Evolutionary conservation across 2,113 vertebrate genomes (phyloP).

Genomic region (Garra rufa): DNA sequence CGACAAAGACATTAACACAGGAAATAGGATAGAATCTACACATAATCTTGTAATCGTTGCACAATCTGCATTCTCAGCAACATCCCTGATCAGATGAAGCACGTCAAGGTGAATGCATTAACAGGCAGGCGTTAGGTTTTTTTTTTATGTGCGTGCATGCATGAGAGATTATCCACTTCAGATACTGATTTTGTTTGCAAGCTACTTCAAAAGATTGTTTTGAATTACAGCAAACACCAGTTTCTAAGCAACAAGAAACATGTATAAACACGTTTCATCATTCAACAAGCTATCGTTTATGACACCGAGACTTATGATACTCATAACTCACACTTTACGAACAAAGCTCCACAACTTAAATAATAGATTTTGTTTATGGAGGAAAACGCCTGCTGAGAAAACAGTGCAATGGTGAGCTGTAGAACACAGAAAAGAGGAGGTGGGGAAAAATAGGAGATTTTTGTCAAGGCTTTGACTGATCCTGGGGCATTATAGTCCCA

Average conservation of each 20-base stretch:
- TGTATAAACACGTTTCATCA: neutral
- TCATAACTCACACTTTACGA: constrained; percentile 21
- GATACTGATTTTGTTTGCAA: constrained; percentile 9
- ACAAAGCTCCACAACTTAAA: constrained; percentile 20
- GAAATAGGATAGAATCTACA: constrained; percentile 26
- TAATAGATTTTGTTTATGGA: constrained; percentile 37
- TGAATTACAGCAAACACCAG: neutral
- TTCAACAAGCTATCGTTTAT: constrained; percentile 5
- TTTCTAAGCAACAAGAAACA: constrained; percentile 19
- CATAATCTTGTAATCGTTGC: neutral
- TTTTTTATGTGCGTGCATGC: neutral
- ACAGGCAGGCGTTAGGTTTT: neutral
- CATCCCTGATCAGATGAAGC: constrained; percentile 19
- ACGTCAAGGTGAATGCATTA: constrained; percentile 32
- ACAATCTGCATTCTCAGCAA: constrained; percentile 29
- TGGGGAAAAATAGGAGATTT: neutral
- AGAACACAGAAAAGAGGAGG: constrained; percentile 6
- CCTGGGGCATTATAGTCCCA: neutral
- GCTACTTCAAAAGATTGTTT: constrained; percentile 7
- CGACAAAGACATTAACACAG: neutral
- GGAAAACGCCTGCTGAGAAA: constrained; percentile 8
- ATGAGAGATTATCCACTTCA: constrained; percentile 21
- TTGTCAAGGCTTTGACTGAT: neutral
- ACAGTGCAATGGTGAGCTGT: neutral
- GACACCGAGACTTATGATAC: constrained; percentile 10